Percentiles rank a stretch among this genome's conserved stretches.
Conservation (phyloP, 2,113 vertebrate genomes). For the Xiphophorus maculatus region DNA sequence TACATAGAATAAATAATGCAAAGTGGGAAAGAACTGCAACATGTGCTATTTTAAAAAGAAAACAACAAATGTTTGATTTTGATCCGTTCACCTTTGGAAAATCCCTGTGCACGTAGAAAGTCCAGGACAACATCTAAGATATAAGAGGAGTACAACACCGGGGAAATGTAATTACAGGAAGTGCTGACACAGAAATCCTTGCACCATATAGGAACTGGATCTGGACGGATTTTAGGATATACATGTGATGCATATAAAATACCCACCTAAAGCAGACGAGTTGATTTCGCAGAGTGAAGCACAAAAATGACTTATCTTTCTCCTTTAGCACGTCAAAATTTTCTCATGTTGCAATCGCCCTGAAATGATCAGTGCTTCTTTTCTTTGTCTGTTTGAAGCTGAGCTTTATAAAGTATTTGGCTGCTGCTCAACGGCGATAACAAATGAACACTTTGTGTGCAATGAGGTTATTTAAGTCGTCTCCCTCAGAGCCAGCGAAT, state of each 20-base stretch:
- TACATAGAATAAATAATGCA: slow-evolving; percentile 34
- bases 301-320: slow-evolving; percentile 23
- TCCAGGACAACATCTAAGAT: neutral
- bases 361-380: slow-evolving; percentile 1
- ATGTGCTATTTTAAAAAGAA: slow-evolving; percentile 2
- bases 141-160: too few species aligned
- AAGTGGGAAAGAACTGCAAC: slow-evolving; percentile 6
- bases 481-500: slow-evolving; percentile 48
- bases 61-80: slow-evolving; percentile 13
- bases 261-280: neutral
- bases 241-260: slow-evolving; percentile 21
- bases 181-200: slow-evolving; percentile 8
- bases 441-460: slow-evolving; percentile 35
- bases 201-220: slow-evolving; percentile 5
- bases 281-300: slow-evolving; percentile 48
- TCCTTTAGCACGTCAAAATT: slow-evolving; percentile 15
- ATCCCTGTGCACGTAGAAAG: neutral
- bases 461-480: slow-evolving; percentile 43
- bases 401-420: slow-evolving; percentile 21
- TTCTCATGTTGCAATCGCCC: neutral
- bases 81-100: slow-evolving; percentile 17
- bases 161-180: neutral
- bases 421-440: slow-evolving; percentile 33
- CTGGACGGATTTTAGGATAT: slow-evolving; percentile 9
- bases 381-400: slow-evolving; percentile 25